These are phyloP conservation scores for Cryptotermes secundus DNA, from an alignment of 1,140 invertebrate genomes.

Conservation along the genomic window DNA sequence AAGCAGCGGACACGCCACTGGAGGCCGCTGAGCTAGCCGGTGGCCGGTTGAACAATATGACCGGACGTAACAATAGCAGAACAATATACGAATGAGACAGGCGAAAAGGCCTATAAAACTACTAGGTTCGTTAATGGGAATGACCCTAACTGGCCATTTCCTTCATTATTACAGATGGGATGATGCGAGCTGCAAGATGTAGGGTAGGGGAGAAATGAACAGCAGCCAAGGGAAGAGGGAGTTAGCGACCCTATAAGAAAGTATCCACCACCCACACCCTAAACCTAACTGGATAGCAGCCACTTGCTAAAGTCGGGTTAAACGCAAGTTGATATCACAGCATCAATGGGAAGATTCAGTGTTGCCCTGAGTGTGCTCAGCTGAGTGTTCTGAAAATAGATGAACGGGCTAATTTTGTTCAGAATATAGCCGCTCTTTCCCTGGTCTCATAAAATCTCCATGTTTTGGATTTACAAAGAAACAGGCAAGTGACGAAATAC, in stretches of 20 bases:
- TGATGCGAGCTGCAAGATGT: not conserved
- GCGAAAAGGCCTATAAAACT: conserved; percentile 18
- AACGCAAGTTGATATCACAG: not conserved
- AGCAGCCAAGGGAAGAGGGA: not conserved
- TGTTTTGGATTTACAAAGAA: no score
- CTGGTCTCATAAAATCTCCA: no score
- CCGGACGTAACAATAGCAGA: not conserved
- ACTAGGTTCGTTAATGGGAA: conserved; percentile 25
- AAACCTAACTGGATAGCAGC: not conserved
- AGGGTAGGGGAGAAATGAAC: not conserved
- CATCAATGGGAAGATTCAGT: no score
- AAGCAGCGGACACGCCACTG: not conserved
- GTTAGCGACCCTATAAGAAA: conserved; percentile 14
- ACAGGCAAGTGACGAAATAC: no score
- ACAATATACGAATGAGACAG: not conserved
- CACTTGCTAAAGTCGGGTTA: not conserved
- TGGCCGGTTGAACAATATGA: not conserved
- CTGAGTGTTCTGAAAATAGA: no score
- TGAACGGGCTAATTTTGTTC: no score
- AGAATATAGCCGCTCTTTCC: no score
- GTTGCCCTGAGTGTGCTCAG: no score
- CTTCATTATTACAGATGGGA: conserved; percentile 27
- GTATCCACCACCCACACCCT: not conserved
- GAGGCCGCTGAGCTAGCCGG: not conserved
- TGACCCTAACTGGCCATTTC: conserved; percentile 22